Conservation (phyloP, 2,797 vertebrate genomes). For the Triplophysa yarkandensis region DNA sequence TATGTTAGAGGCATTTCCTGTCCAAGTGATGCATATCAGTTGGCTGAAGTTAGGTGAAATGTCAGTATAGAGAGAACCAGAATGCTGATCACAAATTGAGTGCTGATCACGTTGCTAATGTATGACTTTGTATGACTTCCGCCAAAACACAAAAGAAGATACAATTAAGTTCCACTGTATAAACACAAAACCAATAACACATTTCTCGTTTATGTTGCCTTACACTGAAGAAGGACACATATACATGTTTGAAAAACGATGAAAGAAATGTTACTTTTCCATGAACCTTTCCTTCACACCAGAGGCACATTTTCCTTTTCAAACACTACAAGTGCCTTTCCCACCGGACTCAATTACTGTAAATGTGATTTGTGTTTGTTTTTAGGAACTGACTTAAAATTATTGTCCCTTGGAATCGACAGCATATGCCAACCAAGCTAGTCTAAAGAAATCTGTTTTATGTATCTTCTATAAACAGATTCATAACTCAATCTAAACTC, state of each 20-base stretch:
- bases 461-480: background rate
- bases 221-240: too few species aligned
- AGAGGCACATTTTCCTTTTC: background rate
- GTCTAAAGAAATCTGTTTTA: background rate
- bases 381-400: background rate
- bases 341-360: background rate
- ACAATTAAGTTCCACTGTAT: too few species aligned
- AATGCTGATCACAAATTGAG: too few species aligned
- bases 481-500: background rate
- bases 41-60: conserved; percentile 29
- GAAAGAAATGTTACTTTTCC: too few species aligned
- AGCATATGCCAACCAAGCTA: background rate
- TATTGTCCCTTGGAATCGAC: background rate
- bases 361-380: background rate
- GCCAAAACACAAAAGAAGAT: too few species aligned
- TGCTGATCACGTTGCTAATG: too few species aligned
- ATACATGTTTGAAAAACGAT: too few species aligned
- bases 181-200: too few species aligned
- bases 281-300: background rate
- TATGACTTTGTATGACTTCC: too few species aligned
- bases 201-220: too few species aligned
- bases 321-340: background rate
- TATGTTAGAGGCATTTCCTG: conserved; percentile 77
- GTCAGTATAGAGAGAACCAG: background rate
- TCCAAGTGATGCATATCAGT: conserved; percentile 68